phyloP scores from a whole-genome alignment of 2,797 vertebrate genomes.

The Pelodytes ibericus region DNA sequence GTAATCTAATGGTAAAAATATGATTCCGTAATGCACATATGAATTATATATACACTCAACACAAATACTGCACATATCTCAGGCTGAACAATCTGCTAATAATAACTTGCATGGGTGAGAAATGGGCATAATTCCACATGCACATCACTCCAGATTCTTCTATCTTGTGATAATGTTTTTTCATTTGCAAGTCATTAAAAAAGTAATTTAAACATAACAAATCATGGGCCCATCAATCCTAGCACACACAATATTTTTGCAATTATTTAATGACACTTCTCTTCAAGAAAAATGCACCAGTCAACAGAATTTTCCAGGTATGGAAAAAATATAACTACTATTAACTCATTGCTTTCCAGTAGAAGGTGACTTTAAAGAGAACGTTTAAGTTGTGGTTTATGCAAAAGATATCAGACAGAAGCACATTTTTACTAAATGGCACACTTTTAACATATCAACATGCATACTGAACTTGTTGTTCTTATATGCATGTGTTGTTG shows the following conservation, averaged over 20 bases:
- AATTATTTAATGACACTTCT: background rate
- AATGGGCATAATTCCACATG: background rate
- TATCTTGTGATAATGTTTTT: background rate
- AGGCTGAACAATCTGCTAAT: background rate
- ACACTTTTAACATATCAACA: too few relatives aligned
- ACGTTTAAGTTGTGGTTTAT: too few relatives aligned
- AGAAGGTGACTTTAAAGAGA: too few relatives aligned
- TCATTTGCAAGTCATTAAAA: background rate
- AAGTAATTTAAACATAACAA: background rate
- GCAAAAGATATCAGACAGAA: too few relatives aligned
- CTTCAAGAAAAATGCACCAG: background rate
- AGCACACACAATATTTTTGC: background rate
- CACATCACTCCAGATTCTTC: background rate
- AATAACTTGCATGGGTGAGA: background rate
- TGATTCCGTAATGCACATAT: background rate
- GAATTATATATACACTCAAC: background rate
- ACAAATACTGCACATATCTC: background rate
- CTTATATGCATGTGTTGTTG: too few relatives aligned
- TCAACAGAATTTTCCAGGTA: background rate
- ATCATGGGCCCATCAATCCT: background rate
- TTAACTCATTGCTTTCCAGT: too few relatives aligned
- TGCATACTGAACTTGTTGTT: too few relatives aligned
- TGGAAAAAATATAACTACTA: too few relatives aligned
- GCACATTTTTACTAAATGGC: too few relatives aligned
- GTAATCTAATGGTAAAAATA: background rate